Conservation (phyloP, 2,888 invertebrate genomes). For the Cephus pulcher region DNA sequence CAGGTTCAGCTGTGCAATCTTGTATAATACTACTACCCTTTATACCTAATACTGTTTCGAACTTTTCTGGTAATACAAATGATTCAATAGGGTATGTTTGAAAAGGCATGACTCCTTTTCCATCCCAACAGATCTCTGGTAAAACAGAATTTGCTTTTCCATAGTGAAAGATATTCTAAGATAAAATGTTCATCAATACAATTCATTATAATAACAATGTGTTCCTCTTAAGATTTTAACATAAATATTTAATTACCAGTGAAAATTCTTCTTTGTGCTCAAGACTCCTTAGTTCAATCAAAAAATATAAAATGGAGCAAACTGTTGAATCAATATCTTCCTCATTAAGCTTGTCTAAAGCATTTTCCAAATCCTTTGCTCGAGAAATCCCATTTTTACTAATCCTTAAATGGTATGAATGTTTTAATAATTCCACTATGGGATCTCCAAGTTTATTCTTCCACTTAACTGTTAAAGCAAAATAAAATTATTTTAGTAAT, state of each 20-base stretch:
- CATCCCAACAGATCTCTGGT: slow-evolving; percentile 38
- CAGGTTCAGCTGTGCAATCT: slow-evolving; percentile 27
- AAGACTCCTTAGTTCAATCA: slow-evolving; percentile 48
- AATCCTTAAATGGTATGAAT: slow-evolving; percentile 48
- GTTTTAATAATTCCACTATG: slow-evolving; percentile 54
- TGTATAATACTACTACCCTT: slow-evolving; percentile 26
- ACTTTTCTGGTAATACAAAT: slow-evolving; percentile 49
- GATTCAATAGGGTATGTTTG: slow-evolving; percentile 56
- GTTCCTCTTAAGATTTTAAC: not conserved
- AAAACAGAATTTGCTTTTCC: slow-evolving; percentile 47
- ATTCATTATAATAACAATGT: not conserved
- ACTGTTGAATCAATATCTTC: slow-evolving; percentile 31
- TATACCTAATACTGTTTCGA: slow-evolving; percentile 46
- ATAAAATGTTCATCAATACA: slow-evolving; percentile 5
- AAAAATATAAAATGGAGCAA: slow-evolving; percentile 44
- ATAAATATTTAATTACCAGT: slow-evolving; percentile 37
- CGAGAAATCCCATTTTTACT: slow-evolving; percentile 36
- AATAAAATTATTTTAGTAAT: not conserved
- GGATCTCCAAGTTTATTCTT: slow-evolving; percentile 44
- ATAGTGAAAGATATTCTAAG: slow-evolving; percentile 54
- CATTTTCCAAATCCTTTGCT: slow-evolving; percentile 48
- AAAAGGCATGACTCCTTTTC: slow-evolving; percentile 43
- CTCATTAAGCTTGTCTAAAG: slow-evolving; percentile 40
- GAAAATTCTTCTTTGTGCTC: slow-evolving; percentile 30
- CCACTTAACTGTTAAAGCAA: slow-evolving; percentile 20